Percentiles rank a stretch among this genome's conserved stretches.
Evolutionary conservation across 1,140 invertebrate genomes (phyloP).

Genomic region (Trichonephila clavata): DNA sequence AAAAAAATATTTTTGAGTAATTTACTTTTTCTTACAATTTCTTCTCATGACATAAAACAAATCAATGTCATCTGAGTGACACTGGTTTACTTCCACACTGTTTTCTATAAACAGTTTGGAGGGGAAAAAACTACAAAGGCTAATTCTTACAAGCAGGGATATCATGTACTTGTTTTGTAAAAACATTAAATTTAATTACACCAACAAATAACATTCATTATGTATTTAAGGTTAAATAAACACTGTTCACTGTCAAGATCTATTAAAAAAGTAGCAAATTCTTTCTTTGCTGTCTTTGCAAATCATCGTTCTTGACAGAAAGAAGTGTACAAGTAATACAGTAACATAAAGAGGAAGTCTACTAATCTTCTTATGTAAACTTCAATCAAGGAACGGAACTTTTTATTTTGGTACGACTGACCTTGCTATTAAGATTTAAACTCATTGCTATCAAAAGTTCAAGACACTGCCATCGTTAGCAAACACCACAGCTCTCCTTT

Average conservation of each 20-base stretch:
- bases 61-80: too few relatives aligned
- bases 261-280: not conserved
- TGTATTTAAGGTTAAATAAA: not conserved
- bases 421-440: constrained; percentile 18
- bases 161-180: too few relatives aligned
- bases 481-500: not conserved
- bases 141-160: too few relatives aligned
- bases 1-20: too few relatives aligned
- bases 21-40: too few relatives aligned
- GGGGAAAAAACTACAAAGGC: too few relatives aligned
- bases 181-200: too few relatives aligned
- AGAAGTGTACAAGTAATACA: not conserved
- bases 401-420: constrained; percentile 2
- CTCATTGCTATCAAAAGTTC: not conserved
- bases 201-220: too few relatives aligned
- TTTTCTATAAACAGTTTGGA: too few relatives aligned
- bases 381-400: constrained; percentile 5
- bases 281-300: not conserved
- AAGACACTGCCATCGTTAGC: not conserved
- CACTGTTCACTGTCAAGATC: not conserved
- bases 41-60: too few relatives aligned
- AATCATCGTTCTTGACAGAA: not conserved
- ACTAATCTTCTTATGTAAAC: constrained; percentile 38
- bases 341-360: constrained; percentile 15
- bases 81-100: too few relatives aligned